Evolutionary conservation across 2,888 invertebrate species (phyloP), one percentile per base, ranked within the genome.

Genomic region (Drosophila ustulata): DNA sequence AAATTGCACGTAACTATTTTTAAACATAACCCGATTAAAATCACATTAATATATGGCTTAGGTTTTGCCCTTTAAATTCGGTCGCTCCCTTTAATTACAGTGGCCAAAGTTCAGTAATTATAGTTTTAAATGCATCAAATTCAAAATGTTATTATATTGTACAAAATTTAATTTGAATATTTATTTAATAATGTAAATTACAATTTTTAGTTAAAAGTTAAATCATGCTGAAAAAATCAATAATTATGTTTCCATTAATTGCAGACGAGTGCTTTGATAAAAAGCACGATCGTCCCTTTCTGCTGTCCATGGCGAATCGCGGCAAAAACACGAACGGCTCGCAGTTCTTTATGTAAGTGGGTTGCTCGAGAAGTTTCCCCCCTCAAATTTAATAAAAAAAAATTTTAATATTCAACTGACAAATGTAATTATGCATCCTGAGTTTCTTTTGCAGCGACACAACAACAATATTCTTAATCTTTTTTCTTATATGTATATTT

Each of bases 291-390:
- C 94, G 95, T 80, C 97, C 98, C 13, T 98, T 96, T 92, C 93
- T 99, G 78, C 94, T 99, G 65, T 99, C 99, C 43, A 99, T 99
- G 99, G 99, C 99, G 13, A 99, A 99, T 93, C 94, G 98, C 89
- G 99, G 99, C 77, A 97, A 97, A 92, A 96, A 99, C 91, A 99
- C 99, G 43, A 99, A 99, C 93, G 98, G 99, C 66, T 99, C 99
- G 3, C 99, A 99, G 92, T 99, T 99, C 93, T 99, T 99, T 93
- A 97, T 99, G 98, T 99, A 95, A 97, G 98, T 96, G 89, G 30
- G 37, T 7, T 50, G 62, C 37, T 62, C 53, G 8, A 62, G 11
- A 39, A 55, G 61, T 62, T 53, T 5, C 30, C 3, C 28, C 11
- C 34, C n/a, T 3, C 23, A 4, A 25, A 28, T 37, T 8, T 13